Base-by-base conservation (phyloP, 2,797 vertebrate species). In the Lerista edwardsae region DNA sequence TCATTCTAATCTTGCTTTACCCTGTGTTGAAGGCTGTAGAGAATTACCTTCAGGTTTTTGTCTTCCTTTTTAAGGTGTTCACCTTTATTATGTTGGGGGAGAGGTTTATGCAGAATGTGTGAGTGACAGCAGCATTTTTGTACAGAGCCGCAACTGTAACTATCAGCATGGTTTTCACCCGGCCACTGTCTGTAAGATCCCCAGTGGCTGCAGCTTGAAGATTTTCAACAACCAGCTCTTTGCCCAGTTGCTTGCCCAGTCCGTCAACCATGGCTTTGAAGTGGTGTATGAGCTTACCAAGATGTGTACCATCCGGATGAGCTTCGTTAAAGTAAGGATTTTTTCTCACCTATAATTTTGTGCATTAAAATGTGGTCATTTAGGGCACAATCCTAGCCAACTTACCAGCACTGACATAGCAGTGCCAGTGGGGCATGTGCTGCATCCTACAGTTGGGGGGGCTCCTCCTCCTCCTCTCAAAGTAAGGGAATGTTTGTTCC, bases 221-320 rank as follows among this genome's bases (percentile, higher is more conserved):
- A 98, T 99, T 94, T 99, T 99, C 94, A 99, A 99, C 96, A 99
- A 99, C 96, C 98, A 99, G 95, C 97, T 99, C 89, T 99, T 99
- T 0, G 98, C 98, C 7, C 98, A 99, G 95, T 97, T 99, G 82
- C 97, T 99, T 1, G 98, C 98, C 2, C 98, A 99, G 95, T 99
- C 98, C 0, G 98, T 99, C 47, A 99, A 98, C 94, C 98, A 99
- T 0, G 98, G 98, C 80, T 99, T 99, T 3, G 98, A 99, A 93
- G 98, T 98, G 6, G 98, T 99, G 10, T 99, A 99, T 29, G 98
- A 99, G 93, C 96, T 99, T 87, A 99, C 98, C 2, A 99, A 99
- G 96, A 99, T 99, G 98, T 99, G 98, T 85, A 99, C 98, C 31
- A 98, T 99, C 91, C 96, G 98, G 85, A 98, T 99, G 98, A 99